These are phyloP conservation scores for Trididemnum miniatum DNA, from an alignment of 23 tunicate species.

Conservation along the genomic window DNA sequence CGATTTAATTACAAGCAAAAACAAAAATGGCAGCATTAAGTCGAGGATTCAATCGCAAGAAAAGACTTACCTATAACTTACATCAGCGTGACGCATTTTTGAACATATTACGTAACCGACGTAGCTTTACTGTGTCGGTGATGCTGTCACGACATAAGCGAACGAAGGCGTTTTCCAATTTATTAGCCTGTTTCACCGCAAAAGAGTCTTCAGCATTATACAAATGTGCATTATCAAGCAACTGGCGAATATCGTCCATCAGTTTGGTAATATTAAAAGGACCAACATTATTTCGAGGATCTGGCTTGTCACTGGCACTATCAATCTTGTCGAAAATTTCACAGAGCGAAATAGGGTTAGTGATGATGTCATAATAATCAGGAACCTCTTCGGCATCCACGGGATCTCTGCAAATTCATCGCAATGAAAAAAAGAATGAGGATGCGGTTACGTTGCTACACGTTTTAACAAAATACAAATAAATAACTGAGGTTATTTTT, in stretches of 20 bases:
- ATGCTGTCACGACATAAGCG: conserved; percentile 40
- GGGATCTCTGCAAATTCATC: too few relatives aligned
- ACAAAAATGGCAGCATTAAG: too few relatives aligned
- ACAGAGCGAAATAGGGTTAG: conserved; percentile 24
- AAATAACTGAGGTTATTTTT: too few relatives aligned
- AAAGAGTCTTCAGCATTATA: conserved; percentile 58
- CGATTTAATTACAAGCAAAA: too few relatives aligned
- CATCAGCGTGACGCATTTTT: not conserved
- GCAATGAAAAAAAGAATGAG: too few relatives aligned
- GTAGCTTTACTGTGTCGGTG: not conserved
- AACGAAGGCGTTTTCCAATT: conserved; percentile 43
- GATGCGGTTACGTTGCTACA: too few relatives aligned
- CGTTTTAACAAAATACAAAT: too few relatives aligned
- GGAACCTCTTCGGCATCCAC: conserved; percentile 34
- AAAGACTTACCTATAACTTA: too few relatives aligned
- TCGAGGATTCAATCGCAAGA: too few relatives aligned
- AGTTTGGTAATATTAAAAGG: not conserved
- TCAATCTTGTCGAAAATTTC: conserved; percentile 31
- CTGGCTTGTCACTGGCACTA: not conserved
- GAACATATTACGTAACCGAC: conserved; percentile 10
- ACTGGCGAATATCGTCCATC: conserved; percentile 42
- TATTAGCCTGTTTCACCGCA: conserved; percentile 35
- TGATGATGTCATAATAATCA: conserved; percentile 40
- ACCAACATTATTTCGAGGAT: not conserved
- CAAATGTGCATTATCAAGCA: conserved; percentile 50